A percentile compares a stretch with the other conserved stretches of the same genome.
Conservation (phyloP, 2,797 vertebrate species). For the Dipus sagitta region DNA sequence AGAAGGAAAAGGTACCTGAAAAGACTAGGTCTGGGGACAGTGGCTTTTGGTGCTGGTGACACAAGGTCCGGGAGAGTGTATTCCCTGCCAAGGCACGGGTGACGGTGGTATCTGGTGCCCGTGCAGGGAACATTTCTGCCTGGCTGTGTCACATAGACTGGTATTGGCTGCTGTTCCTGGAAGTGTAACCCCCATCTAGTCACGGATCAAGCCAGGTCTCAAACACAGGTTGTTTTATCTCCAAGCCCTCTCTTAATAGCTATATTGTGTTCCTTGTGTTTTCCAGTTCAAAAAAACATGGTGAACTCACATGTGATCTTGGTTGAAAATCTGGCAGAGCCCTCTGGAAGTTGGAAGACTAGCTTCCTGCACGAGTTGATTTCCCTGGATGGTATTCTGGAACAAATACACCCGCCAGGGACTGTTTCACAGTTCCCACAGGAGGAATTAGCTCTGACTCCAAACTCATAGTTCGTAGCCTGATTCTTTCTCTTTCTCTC, state of each 20-base stretch:
- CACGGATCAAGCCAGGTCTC: neutral
- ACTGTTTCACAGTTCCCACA: neutral
- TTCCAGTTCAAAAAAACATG: neutral
- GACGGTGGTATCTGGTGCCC: neutral
- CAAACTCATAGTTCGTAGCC: neutral
- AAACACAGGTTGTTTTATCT: neutral
- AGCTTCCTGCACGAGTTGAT: neutral
- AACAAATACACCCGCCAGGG: neutral
- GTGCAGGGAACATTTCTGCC: neutral
- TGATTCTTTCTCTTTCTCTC: neutral
- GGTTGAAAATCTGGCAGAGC: slow-evolving; percentile 1
- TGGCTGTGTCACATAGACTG: neutral
- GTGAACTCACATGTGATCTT: neutral
- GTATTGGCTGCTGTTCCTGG: neutral
- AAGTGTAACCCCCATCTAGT: neutral
- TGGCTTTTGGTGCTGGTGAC: neutral
- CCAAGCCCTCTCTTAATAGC: neutral
- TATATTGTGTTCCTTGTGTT: neutral
- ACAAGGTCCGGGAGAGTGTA: neutral
- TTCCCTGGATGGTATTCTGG: neutral
- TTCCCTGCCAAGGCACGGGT: neutral
- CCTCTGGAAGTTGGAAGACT: neutral
- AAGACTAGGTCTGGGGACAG: neutral
- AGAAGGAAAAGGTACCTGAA: neutral
- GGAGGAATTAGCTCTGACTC: neutral